Evolutionary conservation across 2,113 vertebrate species (phyloP), one percentile per base, ranked within the genome.

Genomic region (Sarotherodon lohbergeri): DNA sequence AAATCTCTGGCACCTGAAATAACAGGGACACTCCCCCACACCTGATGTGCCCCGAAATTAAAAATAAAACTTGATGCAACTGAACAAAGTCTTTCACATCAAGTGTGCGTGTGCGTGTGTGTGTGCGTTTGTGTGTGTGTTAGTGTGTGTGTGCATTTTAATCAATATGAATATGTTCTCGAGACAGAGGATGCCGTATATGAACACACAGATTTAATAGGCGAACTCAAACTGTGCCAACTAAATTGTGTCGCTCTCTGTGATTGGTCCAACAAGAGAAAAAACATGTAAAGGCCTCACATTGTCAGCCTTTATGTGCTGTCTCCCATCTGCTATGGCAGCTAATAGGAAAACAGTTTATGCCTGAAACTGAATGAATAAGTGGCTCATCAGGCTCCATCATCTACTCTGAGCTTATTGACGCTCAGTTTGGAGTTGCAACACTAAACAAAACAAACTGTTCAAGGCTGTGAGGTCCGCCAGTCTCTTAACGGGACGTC

Each of bases 11-110:
- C 73, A 78, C 81, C 83, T 80, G 34, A 90, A 90, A 88, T 88
- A 87, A 68, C 88, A 82, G 50, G 78, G 78, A 90, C 86, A 91
- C 91, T 88, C 92, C 92, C 73, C 90, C 86, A 89, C 83, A 66
- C 46, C 90, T 63, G 61, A 86, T 90, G 78, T 85, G 82, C 16
- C 56, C 82, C 9, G 32, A 52, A 88, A 29, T 50, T 76, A 50
- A 29, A 81, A 83, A 87, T 85, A 87, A 86, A 86, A 87, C n/a
- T 86, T 17, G 5, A 85, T 81, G 56, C 34, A 76, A 32, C 57
- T 27, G 63, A 24, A 32, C 52, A 39, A 19, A 84, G 83, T 86
- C 63, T 92, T 59, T 91, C 71, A 78, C 59, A 80, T 81, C 9
- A 4, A 79, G 13, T 34, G 12, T 56, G 11, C 52, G 9, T 39